Conservation (phyloP, 2,888 invertebrate genomes). For the Drosophila kambysellisi region DNA sequence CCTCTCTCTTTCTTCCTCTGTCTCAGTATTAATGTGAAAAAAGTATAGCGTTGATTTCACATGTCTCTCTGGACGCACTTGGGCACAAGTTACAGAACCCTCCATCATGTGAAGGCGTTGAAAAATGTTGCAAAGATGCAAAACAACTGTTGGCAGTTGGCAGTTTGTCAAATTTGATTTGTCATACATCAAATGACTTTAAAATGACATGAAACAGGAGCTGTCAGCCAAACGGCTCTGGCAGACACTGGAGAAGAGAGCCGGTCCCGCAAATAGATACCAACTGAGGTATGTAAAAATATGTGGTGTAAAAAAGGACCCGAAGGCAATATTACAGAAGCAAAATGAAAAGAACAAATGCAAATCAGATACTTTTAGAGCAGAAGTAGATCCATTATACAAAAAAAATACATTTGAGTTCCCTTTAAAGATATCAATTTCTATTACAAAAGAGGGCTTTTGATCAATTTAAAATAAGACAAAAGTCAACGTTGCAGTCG, state of each 20-base stretch:
- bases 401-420: not conserved
- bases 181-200: slow-evolving; percentile 81
- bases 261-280: not conserved
- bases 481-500: no score
- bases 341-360: not conserved
- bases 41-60: slow-evolving; percentile 75
- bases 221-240: slow-evolving; percentile 41
- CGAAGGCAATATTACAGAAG: not conserved
- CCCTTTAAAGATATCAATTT: not conserved
- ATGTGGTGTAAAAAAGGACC: not conserved
- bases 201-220: slow-evolving; percentile 67
- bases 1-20: not conserved
- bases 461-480: not conserved
- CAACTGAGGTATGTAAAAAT: not conserved
- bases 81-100: slow-evolving; percentile 7
- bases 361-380: not conserved
- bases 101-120: slow-evolving; percentile 45
- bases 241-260: not conserved
- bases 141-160: slow-evolving; percentile 81
- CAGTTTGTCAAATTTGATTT: slow-evolving; percentile 81
- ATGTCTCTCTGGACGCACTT: slow-evolving; percentile 39
- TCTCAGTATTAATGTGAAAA: slow-evolving; percentile 65
- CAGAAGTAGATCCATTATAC: not conserved
- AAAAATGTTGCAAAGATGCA: slow-evolving; percentile 79
- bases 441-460: not conserved